Conservation (phyloP, 1,140 invertebrate species). For the Bombus balteatus region DNA sequence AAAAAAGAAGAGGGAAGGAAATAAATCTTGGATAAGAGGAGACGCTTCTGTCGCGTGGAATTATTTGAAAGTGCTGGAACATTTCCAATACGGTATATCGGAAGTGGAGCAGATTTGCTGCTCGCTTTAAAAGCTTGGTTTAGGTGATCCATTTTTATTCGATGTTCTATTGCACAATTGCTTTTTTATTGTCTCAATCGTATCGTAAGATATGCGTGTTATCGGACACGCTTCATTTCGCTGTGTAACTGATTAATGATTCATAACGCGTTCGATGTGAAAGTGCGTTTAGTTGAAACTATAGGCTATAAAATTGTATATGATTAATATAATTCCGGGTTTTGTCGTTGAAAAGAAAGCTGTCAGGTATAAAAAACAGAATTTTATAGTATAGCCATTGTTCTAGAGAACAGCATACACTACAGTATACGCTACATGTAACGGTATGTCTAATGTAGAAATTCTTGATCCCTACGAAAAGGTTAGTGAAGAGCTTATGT, state of each 20-base stretch:
- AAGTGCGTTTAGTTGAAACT: background rate
- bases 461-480: background rate
- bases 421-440: background rate
- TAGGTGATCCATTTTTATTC: conserved; percentile 41
- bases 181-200: background rate
- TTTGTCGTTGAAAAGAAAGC: background rate
- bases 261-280: background rate
- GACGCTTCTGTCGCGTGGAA: conserved; percentile 20
- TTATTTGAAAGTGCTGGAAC: conserved; percentile 44
- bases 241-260: background rate
- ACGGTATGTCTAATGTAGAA: background rate
- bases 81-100: conserved; percentile 41
- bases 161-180: background rate
- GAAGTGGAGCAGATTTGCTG: conserved; percentile 46
- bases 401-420: background rate
- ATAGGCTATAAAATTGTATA: background rate
- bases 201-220: background rate
- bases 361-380: too few relatives aligned
- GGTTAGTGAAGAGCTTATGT: background rate
- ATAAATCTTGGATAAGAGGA: conserved; percentile 41
- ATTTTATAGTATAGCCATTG: background rate
- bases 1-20: conserved; percentile 37
- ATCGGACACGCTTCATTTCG: background rate
- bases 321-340: background rate
- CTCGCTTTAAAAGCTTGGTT: conserved; percentile 22